A percentile compares a stretch with the other conserved stretches of the same genome.
Conservation (phyloP, 2,888 invertebrate genomes). For the Cataglyphis rosenhaueri region DNA sequence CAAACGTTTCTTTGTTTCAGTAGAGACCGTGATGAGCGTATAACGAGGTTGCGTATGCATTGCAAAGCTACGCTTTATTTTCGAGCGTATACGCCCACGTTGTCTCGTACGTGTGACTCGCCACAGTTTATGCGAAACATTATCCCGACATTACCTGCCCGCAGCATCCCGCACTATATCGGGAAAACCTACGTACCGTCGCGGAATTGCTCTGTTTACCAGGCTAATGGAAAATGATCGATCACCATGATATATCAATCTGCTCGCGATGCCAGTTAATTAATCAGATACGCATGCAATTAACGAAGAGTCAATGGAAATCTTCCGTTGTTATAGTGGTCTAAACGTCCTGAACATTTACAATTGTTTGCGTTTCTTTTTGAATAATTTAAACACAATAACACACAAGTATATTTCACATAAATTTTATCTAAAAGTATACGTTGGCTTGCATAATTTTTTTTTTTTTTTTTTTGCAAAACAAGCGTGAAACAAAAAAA, state of each 20-base stretch:
- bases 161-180: constrained; percentile 54
- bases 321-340: constrained; percentile 56
- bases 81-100: constrained; percentile 59
- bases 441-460: neutral
- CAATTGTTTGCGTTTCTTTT: constrained; percentile 42
- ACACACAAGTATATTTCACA: constrained; percentile 7
- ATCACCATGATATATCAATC: constrained; percentile 71
- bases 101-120: constrained; percentile 69
- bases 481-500: neutral
- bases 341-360: constrained; percentile 62
- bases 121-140: constrained; percentile 84
- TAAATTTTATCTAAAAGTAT: constrained; percentile 9
- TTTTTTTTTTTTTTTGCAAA: constrained; percentile 3
- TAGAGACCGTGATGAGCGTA: constrained; percentile 60
- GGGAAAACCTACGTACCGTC: constrained; percentile 75
- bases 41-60: constrained; percentile 76
- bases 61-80: constrained; percentile 71
- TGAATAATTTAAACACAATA: neutral
- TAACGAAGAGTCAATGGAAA: constrained; percentile 63
- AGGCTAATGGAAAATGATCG: constrained; percentile 78
- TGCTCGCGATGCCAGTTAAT: constrained; percentile 77
- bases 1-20: neutral
- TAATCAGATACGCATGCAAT: constrained; percentile 84
- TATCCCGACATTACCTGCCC: constrained; percentile 84
- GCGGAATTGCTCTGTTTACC: constrained; percentile 74